These are phyloP conservation scores for Clarias laeviceps DNA, from an alignment of 2,797 vertebrate species.

Conservation along the genomic window DNA sequence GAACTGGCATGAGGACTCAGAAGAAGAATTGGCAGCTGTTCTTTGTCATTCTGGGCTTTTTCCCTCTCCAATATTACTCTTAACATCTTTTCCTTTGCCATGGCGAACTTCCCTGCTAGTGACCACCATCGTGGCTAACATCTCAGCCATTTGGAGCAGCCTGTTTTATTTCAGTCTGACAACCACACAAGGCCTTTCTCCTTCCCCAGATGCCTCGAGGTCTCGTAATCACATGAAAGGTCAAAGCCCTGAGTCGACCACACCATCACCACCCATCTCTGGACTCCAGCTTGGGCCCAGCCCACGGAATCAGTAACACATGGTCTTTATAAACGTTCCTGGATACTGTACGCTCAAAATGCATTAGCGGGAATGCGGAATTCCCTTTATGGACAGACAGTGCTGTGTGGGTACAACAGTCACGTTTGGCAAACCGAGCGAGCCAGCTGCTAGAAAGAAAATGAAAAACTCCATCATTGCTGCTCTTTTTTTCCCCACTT, in stretches of 20 bases:
- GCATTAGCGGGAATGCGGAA: constrained; percentile 70
- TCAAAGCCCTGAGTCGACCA: constrained; percentile 65
- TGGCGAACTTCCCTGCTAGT: constrained; percentile 48
- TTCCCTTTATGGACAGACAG: constrained; percentile 72
- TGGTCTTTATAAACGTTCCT: constrained; percentile 71
- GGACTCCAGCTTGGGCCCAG: constrained; percentile 53
- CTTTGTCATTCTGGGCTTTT: constrained; percentile 52
- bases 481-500: constrained; percentile 66
- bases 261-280: constrained; percentile 69
- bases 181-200: constrained; percentile 47
- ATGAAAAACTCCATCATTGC: constrained; percentile 68
- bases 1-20: constrained; percentile 58
- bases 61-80: constrained; percentile 40
- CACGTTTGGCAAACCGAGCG: constrained; percentile 68
- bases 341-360: constrained; percentile 71
- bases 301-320: constrained; percentile 72
- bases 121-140: constrained; percentile 40
- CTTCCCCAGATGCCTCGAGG: constrained; percentile 49
- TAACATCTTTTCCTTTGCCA: constrained; percentile 49
- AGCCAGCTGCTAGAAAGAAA: constrained; percentile 76
- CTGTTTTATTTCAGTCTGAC: constrained; percentile 54
- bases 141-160: constrained; percentile 31
- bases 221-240: constrained; percentile 62
- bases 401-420: constrained; percentile 71
- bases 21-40: constrained; percentile 59